Base-by-base conservation (phyloP, 2,113 vertebrate genomes). In the Pitta sordida region DNA sequence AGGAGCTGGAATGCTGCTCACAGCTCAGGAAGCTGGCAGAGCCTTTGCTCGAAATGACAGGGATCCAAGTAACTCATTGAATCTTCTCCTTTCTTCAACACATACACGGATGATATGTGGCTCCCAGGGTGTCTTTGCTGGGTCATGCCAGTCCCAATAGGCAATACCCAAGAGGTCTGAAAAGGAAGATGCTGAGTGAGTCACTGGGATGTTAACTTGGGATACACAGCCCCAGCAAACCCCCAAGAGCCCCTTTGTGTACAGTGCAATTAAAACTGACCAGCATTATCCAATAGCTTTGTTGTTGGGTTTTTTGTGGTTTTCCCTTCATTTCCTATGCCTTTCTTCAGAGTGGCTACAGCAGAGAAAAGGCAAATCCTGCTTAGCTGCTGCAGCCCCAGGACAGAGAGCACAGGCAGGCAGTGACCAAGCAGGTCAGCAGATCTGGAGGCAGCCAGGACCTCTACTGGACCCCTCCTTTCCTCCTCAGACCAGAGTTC, bases 401-500 rank as follows among this genome's bases (percentile, higher is more conserved):
- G 1, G 2, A 30, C 51, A 13, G 39, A 60, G 36, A 27, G 23
- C 41, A 15, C 46, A 1, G 5, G 5, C 17, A 24, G 22, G 55
- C 75, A 36, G 13, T 5, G 4, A 9, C 36, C 15, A 37, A 53
- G 79, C 43, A 59, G 39, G 39, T 39, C 49, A n/a, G n/a, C n/a
- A n/a, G n/a, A n/a, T n/a, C n/a, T n/a, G n/a, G 32, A 55, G n/a
- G 29, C 36, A 83, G 18, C n/a, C 6, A 8, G 36, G 52, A 18
- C 15, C 49, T 63, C 12, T 15, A 23, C 4, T 3, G 51, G 19
- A 7, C 3, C 36, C 20, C 9, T 62, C 24, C 15, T 56, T 73
- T 62, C 19, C 19, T 44, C 27, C 14, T 80, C 0, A 0, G 29
- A 43, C 39, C 18, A 1, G 8, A 70, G 6, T 10, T 46, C 58